phyloP scores from a whole-genome alignment of 2,797 vertebrate genomes.

The Taenioides sp. region DNA sequence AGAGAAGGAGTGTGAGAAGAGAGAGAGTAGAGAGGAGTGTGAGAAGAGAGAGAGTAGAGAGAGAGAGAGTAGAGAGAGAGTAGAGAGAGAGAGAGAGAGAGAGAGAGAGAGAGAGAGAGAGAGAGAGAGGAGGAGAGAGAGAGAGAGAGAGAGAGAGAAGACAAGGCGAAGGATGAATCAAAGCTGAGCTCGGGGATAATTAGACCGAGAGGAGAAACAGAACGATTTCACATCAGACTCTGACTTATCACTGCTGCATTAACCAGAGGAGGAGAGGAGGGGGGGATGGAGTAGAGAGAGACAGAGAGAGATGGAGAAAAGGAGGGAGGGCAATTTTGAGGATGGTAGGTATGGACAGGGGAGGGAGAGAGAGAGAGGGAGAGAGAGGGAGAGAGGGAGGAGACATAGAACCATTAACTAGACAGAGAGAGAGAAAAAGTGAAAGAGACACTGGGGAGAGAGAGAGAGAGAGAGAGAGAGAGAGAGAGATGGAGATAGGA shows the following conservation, averaged over 20 bases:
- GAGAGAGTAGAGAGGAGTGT: too few relatives aligned
- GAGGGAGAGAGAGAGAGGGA: not conserved
- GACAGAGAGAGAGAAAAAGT: not conserved
- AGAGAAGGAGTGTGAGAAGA: not conserved
- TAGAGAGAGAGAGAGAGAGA: not conserved
- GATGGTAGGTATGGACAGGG: too few relatives aligned
- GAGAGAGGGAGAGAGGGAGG: not conserved
- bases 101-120: not conserved
- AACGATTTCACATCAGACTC: not conserved
- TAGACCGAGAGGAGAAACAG: constrained; percentile 3
- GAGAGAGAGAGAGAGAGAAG: not conserved
- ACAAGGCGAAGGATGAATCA: not conserved
- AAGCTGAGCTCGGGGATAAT: not conserved
- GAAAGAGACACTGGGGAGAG: too few relatives aligned
- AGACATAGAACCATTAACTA: not conserved
- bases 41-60: not conserved
- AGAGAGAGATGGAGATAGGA: not conserved
- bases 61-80: not conserved
- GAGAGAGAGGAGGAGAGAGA: not conserved
- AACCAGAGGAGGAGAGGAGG: not conserved
- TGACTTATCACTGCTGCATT: constrained; percentile 3
- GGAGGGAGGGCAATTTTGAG: not conserved
- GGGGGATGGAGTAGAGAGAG: not conserved
- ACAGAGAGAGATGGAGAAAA: not conserved
- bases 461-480: not conserved